Percentiles rank a stretch among this genome's conserved stretches.
phyloP scores from a whole-genome alignment of 2,113 vertebrate species.

The Notarius lentiginosus region DNA sequence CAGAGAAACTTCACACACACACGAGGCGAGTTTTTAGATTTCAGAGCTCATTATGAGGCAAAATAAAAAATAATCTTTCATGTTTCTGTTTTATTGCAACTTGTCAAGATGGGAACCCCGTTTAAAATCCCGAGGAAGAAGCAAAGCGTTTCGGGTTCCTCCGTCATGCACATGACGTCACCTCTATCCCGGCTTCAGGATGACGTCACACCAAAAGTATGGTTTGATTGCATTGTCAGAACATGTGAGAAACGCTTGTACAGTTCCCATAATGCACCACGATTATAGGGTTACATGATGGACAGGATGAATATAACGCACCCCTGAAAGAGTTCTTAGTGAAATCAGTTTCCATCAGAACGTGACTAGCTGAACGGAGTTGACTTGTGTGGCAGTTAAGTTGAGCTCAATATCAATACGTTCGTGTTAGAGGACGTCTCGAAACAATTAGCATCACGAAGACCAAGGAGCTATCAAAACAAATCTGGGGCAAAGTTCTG shows the following conservation, averaged over 20 bases:
- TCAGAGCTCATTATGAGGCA: no score
- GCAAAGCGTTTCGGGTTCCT: neutral
- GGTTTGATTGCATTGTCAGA: neutral
- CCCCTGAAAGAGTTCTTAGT: neutral
- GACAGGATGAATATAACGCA: neutral
- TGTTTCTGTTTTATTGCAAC: neutral
- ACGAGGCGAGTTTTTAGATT: neutral
- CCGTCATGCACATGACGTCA: constrained; percentile 54
- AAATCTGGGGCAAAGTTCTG: no score
- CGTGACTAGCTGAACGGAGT: neutral
- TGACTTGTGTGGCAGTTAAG: neutral
- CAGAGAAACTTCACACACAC: neutral
- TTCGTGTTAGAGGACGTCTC: no score
- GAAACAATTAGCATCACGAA: no score
- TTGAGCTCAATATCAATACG: no score
- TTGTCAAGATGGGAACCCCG: constrained; percentile 56
- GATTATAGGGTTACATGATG: neutral
- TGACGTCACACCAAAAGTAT: constrained; percentile 44
- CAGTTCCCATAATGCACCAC: neutral
- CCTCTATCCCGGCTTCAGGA: constrained; percentile 63
- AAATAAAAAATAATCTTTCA: neutral
- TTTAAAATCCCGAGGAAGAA: constrained; percentile 70
- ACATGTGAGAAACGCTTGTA: neutral
- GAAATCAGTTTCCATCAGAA: neutral
- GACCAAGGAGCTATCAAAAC: neutral